These are phyloP conservation scores for Rousettus madagascariensis DNA, from an alignment of 2,797 vertebrate species.

Conservation along the genomic window DNA sequence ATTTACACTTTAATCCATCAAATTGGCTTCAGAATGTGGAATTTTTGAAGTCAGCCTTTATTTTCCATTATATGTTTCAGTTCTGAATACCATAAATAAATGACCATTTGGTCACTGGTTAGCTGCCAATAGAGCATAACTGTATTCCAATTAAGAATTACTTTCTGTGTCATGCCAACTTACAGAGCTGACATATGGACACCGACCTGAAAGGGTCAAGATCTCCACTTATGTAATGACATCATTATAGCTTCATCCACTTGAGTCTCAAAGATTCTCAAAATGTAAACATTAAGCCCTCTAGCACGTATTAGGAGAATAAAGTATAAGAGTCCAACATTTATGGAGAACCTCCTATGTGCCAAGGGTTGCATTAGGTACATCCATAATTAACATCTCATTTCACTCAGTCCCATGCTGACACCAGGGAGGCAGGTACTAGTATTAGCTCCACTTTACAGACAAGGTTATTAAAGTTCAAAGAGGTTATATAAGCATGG, in stretches of 20 bases:
- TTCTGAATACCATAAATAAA: conserved; percentile 60
- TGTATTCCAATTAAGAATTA: conserved; percentile 63
- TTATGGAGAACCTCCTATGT: not conserved
- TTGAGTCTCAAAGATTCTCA: conserved; percentile 36
- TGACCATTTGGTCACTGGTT: conserved; percentile 56
- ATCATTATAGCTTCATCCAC: conserved; percentile 14
- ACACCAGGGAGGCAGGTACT: not conserved
- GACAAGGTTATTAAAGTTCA: not conserved
- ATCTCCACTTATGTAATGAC: conserved; percentile 20
- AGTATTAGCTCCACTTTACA: not conserved
- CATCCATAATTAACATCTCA: not conserved
- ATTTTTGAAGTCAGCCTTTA: conserved; percentile 54
- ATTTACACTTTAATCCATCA: conserved; percentile 49
- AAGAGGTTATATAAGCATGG: not conserved
- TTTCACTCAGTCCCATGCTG: not conserved
- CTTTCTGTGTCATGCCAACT: conserved; percentile 20
- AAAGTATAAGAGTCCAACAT: conserved; percentile 18
- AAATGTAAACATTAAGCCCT: not conserved
- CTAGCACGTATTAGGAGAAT: not conserved
- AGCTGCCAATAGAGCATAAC: conserved; percentile 27
- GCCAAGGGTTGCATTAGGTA: not conserved
- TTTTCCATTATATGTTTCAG: conserved; percentile 55
- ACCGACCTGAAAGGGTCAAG: conserved; percentile 17
- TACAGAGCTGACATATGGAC: conserved; percentile 53
- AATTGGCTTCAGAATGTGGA: conserved; percentile 53